Conservation (phyloP, 2,113 vertebrate species). For the Pluvianellus socialis region DNA sequence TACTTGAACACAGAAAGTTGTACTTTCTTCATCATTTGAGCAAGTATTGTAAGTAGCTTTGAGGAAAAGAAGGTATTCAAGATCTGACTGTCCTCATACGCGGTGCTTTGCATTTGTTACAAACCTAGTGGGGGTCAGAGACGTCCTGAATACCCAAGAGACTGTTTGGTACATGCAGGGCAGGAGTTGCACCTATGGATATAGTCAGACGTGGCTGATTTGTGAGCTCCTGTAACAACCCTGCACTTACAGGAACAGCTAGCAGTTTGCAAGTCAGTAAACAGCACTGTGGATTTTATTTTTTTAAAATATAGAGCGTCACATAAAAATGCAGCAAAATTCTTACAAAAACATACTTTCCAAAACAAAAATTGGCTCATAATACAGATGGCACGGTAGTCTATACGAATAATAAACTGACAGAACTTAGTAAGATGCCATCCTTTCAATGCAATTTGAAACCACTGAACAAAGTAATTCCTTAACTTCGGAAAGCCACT, state of each 20-base stretch:
- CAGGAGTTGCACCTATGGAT: not conserved
- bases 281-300: not conserved
- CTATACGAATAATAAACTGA: not conserved
- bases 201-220: not conserved
- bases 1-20: not conserved
- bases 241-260: not conserved
- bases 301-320: not conserved
- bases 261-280: not conserved
- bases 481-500: not conserved
- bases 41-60: not conserved
- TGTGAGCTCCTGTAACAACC: not conserved
- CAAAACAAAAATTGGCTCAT: not conserved
- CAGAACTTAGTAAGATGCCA: not conserved
- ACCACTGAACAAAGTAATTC: not conserved
- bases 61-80: not conserved
- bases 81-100: fast-evolving
- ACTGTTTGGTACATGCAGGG: not conserved
- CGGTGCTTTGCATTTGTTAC: not conserved
- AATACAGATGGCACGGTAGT: not conserved
- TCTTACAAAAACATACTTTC: not conserved
- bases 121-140: not conserved
- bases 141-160: not conserved
- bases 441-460: not conserved
- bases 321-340: not conserved
- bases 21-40: not conserved